phyloP scores from a whole-genome alignment of 30 jellyfish, hydroid and myxozoan species.

The Aurelia coerulea region DNA sequence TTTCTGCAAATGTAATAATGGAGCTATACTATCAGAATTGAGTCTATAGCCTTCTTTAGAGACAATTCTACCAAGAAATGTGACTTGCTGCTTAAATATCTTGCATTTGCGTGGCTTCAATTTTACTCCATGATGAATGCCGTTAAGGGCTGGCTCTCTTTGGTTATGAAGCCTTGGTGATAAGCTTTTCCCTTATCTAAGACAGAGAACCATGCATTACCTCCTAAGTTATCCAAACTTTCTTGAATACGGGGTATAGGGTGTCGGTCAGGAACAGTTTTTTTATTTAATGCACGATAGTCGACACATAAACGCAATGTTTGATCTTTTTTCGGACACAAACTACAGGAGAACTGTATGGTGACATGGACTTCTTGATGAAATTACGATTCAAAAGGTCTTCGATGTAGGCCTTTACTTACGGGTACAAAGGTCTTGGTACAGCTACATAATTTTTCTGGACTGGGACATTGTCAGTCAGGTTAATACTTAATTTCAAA shows the following conservation, averaged over 20 bases:
- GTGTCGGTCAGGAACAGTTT: conserved; percentile 59
- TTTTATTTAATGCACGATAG: conserved; percentile 22
- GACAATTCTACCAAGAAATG: conserved; percentile 40
- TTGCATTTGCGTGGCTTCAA: conserved; percentile 11
- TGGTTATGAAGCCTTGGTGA: neutral
- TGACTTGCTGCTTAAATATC: no score
- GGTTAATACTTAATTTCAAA: conserved; percentile 17
- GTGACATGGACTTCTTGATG: conserved; percentile 26
- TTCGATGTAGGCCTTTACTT: conserved; percentile 47
- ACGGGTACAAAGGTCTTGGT: conserved; percentile 37
- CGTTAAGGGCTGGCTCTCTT: conserved; percentile 24
- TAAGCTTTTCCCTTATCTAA: neutral
- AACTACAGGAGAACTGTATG: conserved; percentile 55
- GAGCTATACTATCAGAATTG: conserved; percentile 10
- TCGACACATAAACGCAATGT: conserved; percentile 37
- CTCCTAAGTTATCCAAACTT: conserved; percentile 19
- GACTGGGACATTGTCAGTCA: conserved; percentile 43
- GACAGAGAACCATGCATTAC: conserved; percentile 48
- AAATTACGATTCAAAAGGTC: conserved; percentile 28
- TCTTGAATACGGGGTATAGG: conserved; percentile 43
- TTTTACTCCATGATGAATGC: conserved; percentile 49
- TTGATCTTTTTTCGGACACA: conserved; percentile 48
- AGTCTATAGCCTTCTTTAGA: conserved; percentile 28
- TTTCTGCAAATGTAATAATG: conserved; percentile 9
- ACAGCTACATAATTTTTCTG: conserved; percentile 34